Evolutionary conservation across 2,888 invertebrate species (phyloP).

Genomic region (Cryptus armator): DNA sequence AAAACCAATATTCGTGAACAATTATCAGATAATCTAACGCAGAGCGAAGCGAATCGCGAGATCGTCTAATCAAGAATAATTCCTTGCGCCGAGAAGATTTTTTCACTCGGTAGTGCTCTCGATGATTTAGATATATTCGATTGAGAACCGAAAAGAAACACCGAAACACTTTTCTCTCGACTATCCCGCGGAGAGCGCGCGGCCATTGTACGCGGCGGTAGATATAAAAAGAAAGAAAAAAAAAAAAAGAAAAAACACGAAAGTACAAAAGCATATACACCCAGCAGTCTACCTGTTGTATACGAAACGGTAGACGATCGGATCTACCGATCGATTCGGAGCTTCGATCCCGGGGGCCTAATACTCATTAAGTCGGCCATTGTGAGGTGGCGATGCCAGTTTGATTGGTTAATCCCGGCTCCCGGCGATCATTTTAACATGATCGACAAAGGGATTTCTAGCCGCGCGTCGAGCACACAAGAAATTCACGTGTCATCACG

Average conservation of each 20-base stretch:
- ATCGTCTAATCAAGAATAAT: conserved; percentile 38
- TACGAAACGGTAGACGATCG: conserved; percentile 70
- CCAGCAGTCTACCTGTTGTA: conserved; percentile 13
- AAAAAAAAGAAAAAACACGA: conserved; percentile 63
- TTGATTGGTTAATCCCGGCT: conserved; percentile 83
- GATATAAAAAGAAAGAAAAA: conserved; percentile 59
- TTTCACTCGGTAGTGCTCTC: conserved; percentile 53
- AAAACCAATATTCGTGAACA: no score
- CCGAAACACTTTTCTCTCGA: conserved; percentile 20
- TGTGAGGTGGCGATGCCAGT: conserved; percentile 80
- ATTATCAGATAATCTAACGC: background rate
- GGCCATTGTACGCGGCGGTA: conserved; percentile 64
- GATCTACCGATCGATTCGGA: conserved; percentile 72
- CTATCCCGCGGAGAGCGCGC: conserved; percentile 37
- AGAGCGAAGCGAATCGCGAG: conserved; percentile 51
- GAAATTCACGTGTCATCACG: conserved; percentile 48
- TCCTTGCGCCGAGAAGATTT: conserved; percentile 12
- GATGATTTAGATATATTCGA: conserved; percentile 54
- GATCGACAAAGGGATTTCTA: conserved; percentile 41
- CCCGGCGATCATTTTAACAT: conserved; percentile 37
- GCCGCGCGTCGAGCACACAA: background rate
- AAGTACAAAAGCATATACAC: background rate
- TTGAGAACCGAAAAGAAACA: conserved; percentile 45
- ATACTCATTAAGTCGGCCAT: conserved; percentile 81
- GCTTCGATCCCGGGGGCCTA: conserved; percentile 71